Percentiles rank a stretch among this genome's conserved stretches.
Evolutionary conservation across 2,113 vertebrate genomes (phyloP).

Genomic region (Platichthys flesus): DNA sequence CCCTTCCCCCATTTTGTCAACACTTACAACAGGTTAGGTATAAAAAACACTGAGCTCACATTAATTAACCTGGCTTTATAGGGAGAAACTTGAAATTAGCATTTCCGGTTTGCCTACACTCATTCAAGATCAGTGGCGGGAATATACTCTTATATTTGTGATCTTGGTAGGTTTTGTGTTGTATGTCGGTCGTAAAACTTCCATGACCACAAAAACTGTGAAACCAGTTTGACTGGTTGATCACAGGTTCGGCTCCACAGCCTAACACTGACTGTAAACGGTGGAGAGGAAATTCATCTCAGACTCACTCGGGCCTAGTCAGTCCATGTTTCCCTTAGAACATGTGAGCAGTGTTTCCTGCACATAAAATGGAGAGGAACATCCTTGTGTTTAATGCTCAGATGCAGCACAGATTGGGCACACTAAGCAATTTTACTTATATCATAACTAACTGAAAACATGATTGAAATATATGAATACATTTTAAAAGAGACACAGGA

Average conservation of each 20-base stretch:
- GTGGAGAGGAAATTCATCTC: neutral
- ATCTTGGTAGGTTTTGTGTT: neutral
- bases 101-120: neutral
- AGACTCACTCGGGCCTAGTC: neutral
- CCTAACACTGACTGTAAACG: constrained; percentile 1
- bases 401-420: too few relatives aligned
- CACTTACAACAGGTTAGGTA: constrained; percentile 21
- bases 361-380: neutral
- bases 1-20: constrained; percentile 10
- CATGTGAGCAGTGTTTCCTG: neutral
- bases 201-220: neutral
- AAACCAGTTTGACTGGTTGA: constrained; percentile 48
- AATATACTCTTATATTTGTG: neutral
- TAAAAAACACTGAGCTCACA: constrained; percentile 1
- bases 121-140: neutral
- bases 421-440: too few relatives aligned
- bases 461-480: neutral
- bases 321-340: neutral
- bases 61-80: neutral
- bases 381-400: too few relatives aligned
- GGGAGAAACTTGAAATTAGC: constrained; percentile 2
- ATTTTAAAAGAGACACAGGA: neutral
- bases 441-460: neutral
- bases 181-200: neutral
- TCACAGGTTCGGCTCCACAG: neutral